Evolutionary conservation across 2,113 vertebrate species (phyloP), one percentile per base, ranked within the genome.

Genomic region (Donacobius atricapilla): DNA sequence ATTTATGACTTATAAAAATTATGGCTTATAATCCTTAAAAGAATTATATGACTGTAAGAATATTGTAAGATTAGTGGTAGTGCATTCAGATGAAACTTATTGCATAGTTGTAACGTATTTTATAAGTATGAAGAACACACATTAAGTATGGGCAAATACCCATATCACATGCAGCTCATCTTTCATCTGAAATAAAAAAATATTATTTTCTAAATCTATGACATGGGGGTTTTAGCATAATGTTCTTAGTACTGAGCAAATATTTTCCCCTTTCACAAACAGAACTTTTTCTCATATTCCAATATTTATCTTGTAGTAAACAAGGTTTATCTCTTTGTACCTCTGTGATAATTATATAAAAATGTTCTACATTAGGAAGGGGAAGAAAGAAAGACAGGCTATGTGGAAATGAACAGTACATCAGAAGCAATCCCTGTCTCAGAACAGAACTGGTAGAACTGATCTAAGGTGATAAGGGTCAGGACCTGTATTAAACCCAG

Each of bases 191-290:
- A 40, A 53, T n/a, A 54, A 56, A 77, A 77, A 47, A 0, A 2
- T 2, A 0, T 47, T 88, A 60, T 76, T 72, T 37, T 37, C 16
- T 53, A 60, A 44, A 35, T 48, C 8, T 82, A 17, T 54, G 23
- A 50, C 0, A 0, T 53, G 21, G 12, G 0, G 1, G 0, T 9
- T 75, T 85, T 72, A 61, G 69, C 15, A 40, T 31, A 53, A 40
- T 65, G 83, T 72, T 83, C 54, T 89, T 30, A 69, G 39, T 44
- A 37, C 5, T 37, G 19, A 88, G 56, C 9, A 53, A 54, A 37
- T 79, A 58, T 60, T 78, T 91, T 23, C 5, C 73, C 6, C 56
- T 68, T 87, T 78, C 51, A 56, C 63, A 78, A 78, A 25, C 1
- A 68, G 39, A 87, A 45, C 4, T 71, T 81, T 50, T 87, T 42